Conservation (phyloP, 2,797 vertebrate genomes). For the Allobates femoralis region DNA sequence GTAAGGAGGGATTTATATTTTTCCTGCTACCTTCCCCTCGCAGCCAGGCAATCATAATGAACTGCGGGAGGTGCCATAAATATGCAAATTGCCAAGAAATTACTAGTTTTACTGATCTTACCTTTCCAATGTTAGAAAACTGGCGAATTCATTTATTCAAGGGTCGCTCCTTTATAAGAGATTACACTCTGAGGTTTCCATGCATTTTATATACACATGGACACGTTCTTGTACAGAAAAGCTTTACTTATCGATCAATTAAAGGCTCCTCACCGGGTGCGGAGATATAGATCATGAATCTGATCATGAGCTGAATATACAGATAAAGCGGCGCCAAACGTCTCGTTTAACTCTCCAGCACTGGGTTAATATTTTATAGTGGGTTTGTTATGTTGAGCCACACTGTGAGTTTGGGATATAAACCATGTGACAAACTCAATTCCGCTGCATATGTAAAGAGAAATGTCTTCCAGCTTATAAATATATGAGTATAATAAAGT, state of each 20-base stretch:
- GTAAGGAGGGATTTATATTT: constrained; percentile 72
- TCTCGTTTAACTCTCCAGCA: not conserved
- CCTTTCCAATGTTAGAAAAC: constrained; percentile 71
- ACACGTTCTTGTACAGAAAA: not conserved
- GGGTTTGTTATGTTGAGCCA: not conserved
- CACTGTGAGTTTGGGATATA: not conserved
- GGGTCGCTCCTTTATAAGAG: constrained; percentile 68
- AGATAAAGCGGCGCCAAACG: not conserved
- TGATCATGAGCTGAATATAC: not conserved
- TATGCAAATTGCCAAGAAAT: constrained; percentile 80
- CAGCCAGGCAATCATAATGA: constrained; percentile 80
- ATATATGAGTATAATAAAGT: not conserved
- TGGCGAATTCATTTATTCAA: constrained; percentile 55
- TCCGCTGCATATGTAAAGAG: not conserved
- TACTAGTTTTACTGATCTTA: constrained; percentile 80
- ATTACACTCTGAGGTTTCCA: constrained; percentile 72
- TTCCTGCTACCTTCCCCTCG: constrained; percentile 77
- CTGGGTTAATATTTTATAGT: not conserved
- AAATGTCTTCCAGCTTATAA: not conserved
- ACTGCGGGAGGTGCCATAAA: constrained; percentile 82
- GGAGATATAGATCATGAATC: not conserved
- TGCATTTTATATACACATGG: not conserved
- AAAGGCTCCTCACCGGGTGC: not conserved
- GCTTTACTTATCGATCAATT: not conserved
- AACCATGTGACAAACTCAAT: not conserved